These are phyloP conservation scores for Pseudolycoriella hygida DNA, from an alignment of 2,888 invertebrate species.

Conservation along the genomic window DNA sequence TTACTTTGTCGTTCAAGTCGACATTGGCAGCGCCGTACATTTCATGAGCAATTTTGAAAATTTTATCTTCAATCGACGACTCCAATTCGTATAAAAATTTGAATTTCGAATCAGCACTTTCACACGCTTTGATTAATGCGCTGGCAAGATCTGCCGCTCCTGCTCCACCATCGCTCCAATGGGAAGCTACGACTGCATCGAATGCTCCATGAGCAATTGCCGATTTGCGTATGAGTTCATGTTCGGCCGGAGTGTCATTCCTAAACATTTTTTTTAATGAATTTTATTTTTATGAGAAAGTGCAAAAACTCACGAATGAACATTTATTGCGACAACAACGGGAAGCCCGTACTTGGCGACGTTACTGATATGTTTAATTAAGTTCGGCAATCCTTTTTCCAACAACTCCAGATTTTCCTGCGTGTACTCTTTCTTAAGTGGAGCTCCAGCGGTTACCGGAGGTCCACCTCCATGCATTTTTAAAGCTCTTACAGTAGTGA, in stretches of 20 bases:
- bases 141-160: conserved; percentile 78
- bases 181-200: conserved; percentile 70
- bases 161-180: conserved; percentile 79
- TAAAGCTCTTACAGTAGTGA: conserved; percentile 82
- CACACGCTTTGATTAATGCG: conserved; percentile 66
- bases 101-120: conserved; percentile 37
- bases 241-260: conserved; percentile 69
- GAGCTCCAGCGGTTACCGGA: conserved; percentile 58
- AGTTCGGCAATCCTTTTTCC: conserved; percentile 71
- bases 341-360: conserved; percentile 78
- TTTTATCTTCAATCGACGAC: conserved; percentile 66
- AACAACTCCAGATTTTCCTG: conserved; percentile 78
- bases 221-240: conserved; percentile 54
- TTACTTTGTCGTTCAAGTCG: conserved; percentile 53
- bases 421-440: conserved; percentile 66
- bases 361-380: conserved; percentile 87
- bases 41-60: conserved; percentile 68
- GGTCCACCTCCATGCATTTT: conserved; percentile 99
- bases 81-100: conserved; percentile 52
- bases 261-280: conserved; percentile 24
- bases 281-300: no score
- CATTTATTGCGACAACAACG: conserved; percentile 86
- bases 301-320: conserved; percentile 45
- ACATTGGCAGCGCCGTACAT: conserved; percentile 94
- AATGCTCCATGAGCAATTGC: conserved; percentile 67